Evolutionary conservation across 2,888 invertebrate genomes (phyloP).

Genomic region (Andrena camellia): DNA sequence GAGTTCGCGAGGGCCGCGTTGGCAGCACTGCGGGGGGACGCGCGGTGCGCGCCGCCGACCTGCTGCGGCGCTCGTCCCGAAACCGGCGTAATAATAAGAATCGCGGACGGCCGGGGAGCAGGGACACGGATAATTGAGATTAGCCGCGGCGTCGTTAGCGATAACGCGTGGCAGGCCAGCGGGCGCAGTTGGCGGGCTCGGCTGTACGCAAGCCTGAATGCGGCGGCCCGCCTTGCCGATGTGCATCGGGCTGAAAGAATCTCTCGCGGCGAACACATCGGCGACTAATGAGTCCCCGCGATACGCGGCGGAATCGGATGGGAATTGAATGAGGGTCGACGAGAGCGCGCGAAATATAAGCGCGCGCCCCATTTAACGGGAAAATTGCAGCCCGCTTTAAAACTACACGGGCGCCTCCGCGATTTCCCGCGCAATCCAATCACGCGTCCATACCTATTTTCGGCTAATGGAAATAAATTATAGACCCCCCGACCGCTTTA

Average conservation of each 20-base stretch:
- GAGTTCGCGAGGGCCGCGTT: constrained; percentile 16
- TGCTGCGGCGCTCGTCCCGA: not conserved
- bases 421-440: constrained; percentile 32
- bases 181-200: too few species aligned
- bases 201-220: too few species aligned
- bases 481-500: constrained; percentile 16
- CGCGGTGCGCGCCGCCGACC: not conserved
- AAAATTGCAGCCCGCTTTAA: constrained; percentile 25
- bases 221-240: too few species aligned
- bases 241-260: too few species aligned
- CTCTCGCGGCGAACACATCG: not conserved
- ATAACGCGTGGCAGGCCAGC: too few species aligned
- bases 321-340: constrained; percentile 32
- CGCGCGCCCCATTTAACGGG: constrained; percentile 20
- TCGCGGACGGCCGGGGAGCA: not conserved
- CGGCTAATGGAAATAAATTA: constrained; percentile 51
- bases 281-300: not conserved
- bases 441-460: constrained; percentile 34
- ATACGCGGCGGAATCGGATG: constrained; percentile 2
- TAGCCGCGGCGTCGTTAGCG: too few species aligned
- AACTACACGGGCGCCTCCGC: constrained; percentile 27
- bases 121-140: too few species aligned
- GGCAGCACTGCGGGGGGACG: constrained; percentile 29
- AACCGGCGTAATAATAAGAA: not conserved
- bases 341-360: constrained; percentile 23